Conservation (phyloP, 2,113 vertebrate species). For the Papio anubis region DNA sequence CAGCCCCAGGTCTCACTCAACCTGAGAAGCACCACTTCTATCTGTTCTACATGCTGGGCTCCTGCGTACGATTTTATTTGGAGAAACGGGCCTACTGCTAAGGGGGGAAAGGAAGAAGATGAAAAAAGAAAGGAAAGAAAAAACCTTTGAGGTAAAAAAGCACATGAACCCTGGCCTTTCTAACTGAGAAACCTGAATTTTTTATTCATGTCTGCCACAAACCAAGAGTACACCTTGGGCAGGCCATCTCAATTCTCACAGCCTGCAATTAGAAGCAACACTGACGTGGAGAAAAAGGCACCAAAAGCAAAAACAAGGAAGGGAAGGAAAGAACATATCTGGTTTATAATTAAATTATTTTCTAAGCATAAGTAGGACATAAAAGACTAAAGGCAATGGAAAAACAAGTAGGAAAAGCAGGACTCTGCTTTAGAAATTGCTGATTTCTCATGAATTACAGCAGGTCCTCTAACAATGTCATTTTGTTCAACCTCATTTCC, state of each 20-base stretch:
- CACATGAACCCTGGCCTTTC: background rate
- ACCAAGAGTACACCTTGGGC: background rate
- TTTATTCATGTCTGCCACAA: background rate
- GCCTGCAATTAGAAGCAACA: background rate
- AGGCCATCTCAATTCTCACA: background rate
- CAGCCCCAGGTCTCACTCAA: background rate
- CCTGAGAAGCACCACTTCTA: background rate
- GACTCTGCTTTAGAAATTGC: background rate
- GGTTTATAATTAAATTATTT: background rate
- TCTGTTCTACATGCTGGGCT: background rate
- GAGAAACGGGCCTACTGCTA: background rate
- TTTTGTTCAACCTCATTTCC: background rate
- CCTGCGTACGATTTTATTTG: background rate
- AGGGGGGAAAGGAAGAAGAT: background rate
- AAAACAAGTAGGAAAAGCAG: background rate
- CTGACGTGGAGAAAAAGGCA: background rate
- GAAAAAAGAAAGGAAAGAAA: background rate
- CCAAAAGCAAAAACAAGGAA: background rate
- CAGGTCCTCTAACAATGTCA: background rate
- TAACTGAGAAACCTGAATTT: slow-evolving; percentile 7
- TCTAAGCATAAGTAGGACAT: background rate
- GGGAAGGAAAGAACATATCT: background rate
- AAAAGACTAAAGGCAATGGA: slow-evolving; percentile 14
- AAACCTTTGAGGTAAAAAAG: background rate
- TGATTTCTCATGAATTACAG: background rate